These are phyloP conservation scores for Oxytorus armatus DNA, from an alignment of 2,888 invertebrate genomes.

Conservation along the genomic window DNA sequence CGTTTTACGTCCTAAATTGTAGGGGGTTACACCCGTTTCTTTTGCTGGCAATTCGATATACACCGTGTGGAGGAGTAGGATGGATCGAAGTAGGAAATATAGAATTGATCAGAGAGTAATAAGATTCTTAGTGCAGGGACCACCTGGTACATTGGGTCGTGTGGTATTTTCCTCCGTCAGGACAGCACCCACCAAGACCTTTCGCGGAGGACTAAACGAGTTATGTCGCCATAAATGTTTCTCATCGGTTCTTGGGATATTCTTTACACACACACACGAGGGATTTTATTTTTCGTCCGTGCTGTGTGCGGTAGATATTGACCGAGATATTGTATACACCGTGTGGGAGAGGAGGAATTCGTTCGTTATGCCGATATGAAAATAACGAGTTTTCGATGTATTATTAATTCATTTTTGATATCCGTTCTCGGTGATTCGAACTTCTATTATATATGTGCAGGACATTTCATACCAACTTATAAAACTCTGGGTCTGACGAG, in stretches of 20 bases:
- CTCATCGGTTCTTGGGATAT: slow-evolving; percentile 68
- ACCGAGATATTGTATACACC: slow-evolving; percentile 11
- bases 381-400: slow-evolving; percentile 67
- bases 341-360: slow-evolving; percentile 13
- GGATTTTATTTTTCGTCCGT: not conserved
- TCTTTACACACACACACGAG: slow-evolving; percentile 52
- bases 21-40: slow-evolving; percentile 7
- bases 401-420: slow-evolving; percentile 65
- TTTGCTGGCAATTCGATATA: not conserved
- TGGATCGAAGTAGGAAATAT: slow-evolving; percentile 49
- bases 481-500: too few relatives aligned
- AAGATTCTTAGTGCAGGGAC: slow-evolving; percentile 66
- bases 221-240: slow-evolving; percentile 77
- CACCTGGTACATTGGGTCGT: slow-evolving; percentile 63
- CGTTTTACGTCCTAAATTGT: not conserved
- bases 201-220: slow-evolving; percentile 71
- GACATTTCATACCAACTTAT: too few relatives aligned
- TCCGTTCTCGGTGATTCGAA: slow-evolving; percentile 10
- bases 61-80: not conserved
- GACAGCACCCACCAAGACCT: slow-evolving; percentile 49
- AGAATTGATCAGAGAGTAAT: slow-evolving; percentile 67
- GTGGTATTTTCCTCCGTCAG: slow-evolving; percentile 37
- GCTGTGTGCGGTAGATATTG: slow-evolving; percentile 25
- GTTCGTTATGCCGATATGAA: slow-evolving; percentile 62
- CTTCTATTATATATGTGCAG: not conserved